phyloP scores from a whole-genome alignment of 2,797 vertebrate genomes.

The Mormyrops boulengeri region DNA sequence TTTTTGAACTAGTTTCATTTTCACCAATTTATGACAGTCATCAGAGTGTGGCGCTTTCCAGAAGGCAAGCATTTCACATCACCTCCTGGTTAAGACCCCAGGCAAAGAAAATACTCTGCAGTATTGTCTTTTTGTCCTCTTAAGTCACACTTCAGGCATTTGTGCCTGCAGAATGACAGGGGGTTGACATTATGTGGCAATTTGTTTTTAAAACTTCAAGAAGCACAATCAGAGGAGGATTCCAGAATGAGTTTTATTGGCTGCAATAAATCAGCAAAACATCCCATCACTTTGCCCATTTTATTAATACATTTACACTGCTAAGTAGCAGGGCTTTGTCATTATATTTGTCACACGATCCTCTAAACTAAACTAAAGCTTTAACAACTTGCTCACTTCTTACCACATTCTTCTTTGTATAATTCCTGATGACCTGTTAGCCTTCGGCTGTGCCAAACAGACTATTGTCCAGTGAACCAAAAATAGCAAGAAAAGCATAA shows the following conservation, averaged over 20 bases:
- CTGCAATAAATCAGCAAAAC: not conserved
- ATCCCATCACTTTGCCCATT: not conserved
- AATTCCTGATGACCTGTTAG: not conserved
- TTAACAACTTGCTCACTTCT: not conserved
- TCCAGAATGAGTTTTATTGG: conserved; percentile 8
- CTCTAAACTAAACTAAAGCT: not conserved
- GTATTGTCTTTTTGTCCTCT: not conserved
- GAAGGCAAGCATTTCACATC: not conserved
- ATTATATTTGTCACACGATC: not conserved
- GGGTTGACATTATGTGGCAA: not conserved
- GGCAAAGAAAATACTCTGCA: too few species aligned
- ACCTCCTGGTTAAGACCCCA: not conserved
- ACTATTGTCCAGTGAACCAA: not conserved
- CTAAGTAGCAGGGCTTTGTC: not conserved
- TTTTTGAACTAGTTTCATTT: not conserved
- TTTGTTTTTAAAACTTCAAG: not conserved
- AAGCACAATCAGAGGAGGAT: not conserved
- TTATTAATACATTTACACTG: not conserved
- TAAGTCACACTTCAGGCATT: not conserved
- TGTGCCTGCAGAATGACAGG: not conserved
- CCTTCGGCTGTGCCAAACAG: not conserved
- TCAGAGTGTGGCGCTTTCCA: not conserved
- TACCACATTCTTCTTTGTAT: not conserved
- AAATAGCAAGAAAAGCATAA: not conserved
- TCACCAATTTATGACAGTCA: not conserved